A percentile compares a stretch with the other conserved stretches of the same genome.
phyloP scores from a whole-genome alignment of 1,140 invertebrate genomes.

The Papilio helenus region DNA sequence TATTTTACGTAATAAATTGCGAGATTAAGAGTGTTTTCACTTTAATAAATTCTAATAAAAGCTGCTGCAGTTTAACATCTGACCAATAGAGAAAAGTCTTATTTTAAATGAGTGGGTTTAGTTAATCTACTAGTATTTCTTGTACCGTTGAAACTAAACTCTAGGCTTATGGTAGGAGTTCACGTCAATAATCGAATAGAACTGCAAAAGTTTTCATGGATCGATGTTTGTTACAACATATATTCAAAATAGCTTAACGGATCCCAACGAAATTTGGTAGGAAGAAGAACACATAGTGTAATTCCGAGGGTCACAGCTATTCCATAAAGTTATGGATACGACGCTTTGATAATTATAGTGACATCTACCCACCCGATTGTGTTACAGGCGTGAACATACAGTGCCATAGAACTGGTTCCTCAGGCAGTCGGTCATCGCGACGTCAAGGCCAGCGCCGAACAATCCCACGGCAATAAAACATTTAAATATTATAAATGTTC shows the following conservation, averaged over 20 bases:
- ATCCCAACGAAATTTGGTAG: too few species aligned
- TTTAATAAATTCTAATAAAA: not conserved
- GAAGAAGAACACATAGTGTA: too few species aligned
- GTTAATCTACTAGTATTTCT: too few species aligned
- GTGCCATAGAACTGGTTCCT: constrained; percentile 8
- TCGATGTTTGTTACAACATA: too few species aligned
- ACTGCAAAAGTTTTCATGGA: too few species aligned
- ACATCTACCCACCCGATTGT: constrained; percentile 4
- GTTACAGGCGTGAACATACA: constrained; percentile 1
- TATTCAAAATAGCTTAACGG: too few species aligned
- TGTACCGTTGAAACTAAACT: too few species aligned
- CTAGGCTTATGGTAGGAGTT: too few species aligned
- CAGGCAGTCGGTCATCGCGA: constrained; percentile 21
- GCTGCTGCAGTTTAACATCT: too few species aligned
- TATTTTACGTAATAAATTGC: not conserved
- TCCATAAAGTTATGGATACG: not conserved
- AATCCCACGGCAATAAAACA: constrained; percentile 24
- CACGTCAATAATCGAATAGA: too few species aligned
- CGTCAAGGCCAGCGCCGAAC: constrained; percentile 17
- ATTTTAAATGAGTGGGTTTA: too few species aligned
- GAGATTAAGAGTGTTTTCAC: not conserved
- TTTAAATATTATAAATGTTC: constrained; percentile 21
- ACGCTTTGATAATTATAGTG: not conserved
- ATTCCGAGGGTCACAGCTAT: not conserved
- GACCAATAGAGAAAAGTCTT: too few species aligned